Evolutionary conservation across 1,140 invertebrate genomes (phyloP).

Genomic region (Phocides pigmalion): DNA sequence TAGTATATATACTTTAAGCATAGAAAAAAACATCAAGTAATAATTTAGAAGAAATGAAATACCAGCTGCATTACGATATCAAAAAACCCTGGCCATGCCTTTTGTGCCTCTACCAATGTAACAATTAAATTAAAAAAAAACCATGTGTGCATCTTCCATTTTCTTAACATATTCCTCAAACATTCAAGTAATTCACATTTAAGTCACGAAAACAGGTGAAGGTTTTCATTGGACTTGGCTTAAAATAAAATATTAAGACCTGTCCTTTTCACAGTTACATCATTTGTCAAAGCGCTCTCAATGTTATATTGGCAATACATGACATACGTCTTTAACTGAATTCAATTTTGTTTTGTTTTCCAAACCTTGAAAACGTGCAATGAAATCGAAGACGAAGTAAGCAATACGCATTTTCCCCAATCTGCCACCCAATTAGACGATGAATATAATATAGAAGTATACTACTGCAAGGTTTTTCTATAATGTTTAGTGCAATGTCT

Average conservation of each 20-base stretch:
- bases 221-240: constrained; percentile 43
- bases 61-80: no score
- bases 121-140: no score
- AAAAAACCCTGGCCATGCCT: no score
- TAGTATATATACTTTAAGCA: no score
- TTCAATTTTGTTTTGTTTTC: constrained; percentile 3
- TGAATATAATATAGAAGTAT: no score
- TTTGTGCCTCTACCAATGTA: no score
- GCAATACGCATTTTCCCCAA: no score
- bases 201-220: constrained; percentile 60
- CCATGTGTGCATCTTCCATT: neutral
- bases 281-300: constrained; percentile 36
- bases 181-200: constrained; percentile 11
- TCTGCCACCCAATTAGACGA: no score
- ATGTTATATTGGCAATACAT: constrained; percentile 38
- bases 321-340: constrained; percentile 2
- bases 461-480: no score
- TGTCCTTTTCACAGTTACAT: constrained; percentile 37
- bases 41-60: no score
- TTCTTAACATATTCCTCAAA: constrained; percentile 41
- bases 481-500: no score
- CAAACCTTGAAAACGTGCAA: constrained; percentile 6
- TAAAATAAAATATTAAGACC: constrained; percentile 25
- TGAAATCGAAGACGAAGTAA: constrained; percentile 1
- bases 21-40: no score